Evolutionary conservation across 2,797 vertebrate genomes (phyloP).

Genomic region (Accipiter badius): DNA sequence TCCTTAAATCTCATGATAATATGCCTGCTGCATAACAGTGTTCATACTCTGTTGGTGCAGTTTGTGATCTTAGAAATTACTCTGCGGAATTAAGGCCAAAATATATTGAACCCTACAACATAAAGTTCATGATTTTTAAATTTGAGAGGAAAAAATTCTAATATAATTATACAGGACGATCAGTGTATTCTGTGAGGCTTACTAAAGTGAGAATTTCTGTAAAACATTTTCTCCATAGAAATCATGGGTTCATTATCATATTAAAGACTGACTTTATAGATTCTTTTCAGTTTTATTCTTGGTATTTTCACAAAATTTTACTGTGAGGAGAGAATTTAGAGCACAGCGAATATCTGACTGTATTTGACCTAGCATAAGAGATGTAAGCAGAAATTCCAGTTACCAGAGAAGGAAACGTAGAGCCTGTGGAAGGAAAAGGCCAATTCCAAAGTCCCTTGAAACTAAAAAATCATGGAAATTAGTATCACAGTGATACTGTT

Average conservation of each 20-base stretch:
- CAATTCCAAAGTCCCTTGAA: not conserved
- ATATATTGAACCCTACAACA: not conserved
- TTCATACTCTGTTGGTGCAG: not conserved
- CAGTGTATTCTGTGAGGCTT: not conserved
- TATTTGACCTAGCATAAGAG: not conserved
- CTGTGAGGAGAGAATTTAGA: not conserved
- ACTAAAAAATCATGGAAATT: not conserved
- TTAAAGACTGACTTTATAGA: not conserved
- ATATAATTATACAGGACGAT: not conserved
- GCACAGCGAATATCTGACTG: not conserved
- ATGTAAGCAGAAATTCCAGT: not conserved
- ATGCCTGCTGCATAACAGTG: not conserved
- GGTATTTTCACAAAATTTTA: not conserved
- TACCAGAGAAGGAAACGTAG: not conserved
- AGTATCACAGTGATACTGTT: not conserved
- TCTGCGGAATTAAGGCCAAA: not conserved
- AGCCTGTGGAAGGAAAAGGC: not conserved
- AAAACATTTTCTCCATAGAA: not conserved
- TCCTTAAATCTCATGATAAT: not conserved
- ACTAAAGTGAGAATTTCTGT: not conserved
- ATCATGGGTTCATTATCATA: not conserved
- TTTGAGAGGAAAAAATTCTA: not conserved
- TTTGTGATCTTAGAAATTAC: not conserved
- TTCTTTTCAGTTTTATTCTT: not conserved
- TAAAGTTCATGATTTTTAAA: not conserved